These are phyloP conservation scores for Apistogramma diplotaenia DNA, from an alignment of 2,113 vertebrate genomes.

Conservation along the genomic window DNA sequence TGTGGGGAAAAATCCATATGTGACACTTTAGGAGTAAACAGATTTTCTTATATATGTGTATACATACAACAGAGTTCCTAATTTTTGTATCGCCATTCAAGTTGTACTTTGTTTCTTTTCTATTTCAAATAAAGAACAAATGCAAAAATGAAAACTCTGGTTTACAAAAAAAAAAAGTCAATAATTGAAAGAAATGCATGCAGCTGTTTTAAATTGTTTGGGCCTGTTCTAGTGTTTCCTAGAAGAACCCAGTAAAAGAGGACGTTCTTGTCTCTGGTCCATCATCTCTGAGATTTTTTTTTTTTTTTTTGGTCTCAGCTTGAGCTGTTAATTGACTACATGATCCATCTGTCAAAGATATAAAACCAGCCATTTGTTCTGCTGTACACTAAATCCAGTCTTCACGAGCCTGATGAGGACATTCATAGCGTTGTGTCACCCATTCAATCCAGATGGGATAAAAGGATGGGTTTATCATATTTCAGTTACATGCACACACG, in stretches of 20 bases:
- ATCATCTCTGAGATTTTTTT: neutral
- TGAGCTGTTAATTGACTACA: neutral
- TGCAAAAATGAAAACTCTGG: neutral
- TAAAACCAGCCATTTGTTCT: neutral
- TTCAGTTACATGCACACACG: neutral
- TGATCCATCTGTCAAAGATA: neutral
- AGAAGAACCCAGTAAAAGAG: neutral
- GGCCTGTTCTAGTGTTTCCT: neutral
- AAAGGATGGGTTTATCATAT: neutral
- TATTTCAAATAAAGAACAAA: slow-evolving; percentile 45
- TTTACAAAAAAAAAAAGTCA: neutral
- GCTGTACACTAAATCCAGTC: neutral
- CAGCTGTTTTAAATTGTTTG: neutral
- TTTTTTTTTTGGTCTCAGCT: neutral
- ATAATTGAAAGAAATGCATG: neutral
- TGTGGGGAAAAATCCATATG: neutral
- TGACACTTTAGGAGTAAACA: neutral
- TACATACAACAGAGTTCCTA: slow-evolving; percentile 13
- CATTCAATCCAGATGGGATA: neutral
- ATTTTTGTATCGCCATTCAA: slow-evolving; percentile 52
- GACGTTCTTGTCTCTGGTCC: neutral
- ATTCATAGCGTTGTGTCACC: neutral
- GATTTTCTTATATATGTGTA: neutral
- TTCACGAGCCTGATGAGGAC: neutral
- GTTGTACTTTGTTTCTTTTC: neutral